Evolutionary conservation across 1,140 invertebrate species (phyloP), one percentile per base, ranked within the genome.

Genomic region (Antheraea mylitta): DNA sequence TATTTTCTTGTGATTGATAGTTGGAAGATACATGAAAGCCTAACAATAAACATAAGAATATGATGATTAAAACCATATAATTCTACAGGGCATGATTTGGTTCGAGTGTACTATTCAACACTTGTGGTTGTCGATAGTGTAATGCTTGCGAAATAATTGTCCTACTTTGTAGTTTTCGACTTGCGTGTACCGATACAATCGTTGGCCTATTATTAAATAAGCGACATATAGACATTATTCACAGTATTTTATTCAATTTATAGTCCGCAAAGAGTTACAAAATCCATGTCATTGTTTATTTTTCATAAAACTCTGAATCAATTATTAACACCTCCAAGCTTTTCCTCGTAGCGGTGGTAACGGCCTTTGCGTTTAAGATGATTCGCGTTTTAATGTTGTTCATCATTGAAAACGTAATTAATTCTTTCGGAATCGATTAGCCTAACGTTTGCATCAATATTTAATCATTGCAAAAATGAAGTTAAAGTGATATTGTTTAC

Each of bases 81-180:
- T 67, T 68, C 66, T 67, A 62, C 71, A 76, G 85, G 87, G 87
- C 88, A 89, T 92, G 88, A 92, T 85, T 90, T 69, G 85, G 81
- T 81, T 82, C 83, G 68, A 76, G 81, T 83, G 86, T 89, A 90
- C 87, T 83, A 90, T 86, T 89, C 89, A 85, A 89, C 82, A 85
- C 84, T 91, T 88, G 86, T 87, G 83, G 87, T 87, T 89, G 87
- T 92, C 90, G 87, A 89, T 91, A 42, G 22, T 9, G 9, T 42
- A 42, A 89, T 83, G 84, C 82, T 92, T 92, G 89, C 90, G 89
- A 92, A 90, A 92, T 90, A 86, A 85, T 89, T 92, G 90, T 90
- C 90, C 90, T 83, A 92, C 89, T 90, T 91, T 83, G 83, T 73
- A 77, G 87, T 86, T 89, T 92, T 89, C 89, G 82, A 88, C 90